A percentile compares a stretch with the other conserved stretches of the same genome.
These are phyloP conservation scores for Sciaenops ocellatus DNA, from an alignment of 2,797 vertebrate genomes.

Conservation along the genomic window DNA sequence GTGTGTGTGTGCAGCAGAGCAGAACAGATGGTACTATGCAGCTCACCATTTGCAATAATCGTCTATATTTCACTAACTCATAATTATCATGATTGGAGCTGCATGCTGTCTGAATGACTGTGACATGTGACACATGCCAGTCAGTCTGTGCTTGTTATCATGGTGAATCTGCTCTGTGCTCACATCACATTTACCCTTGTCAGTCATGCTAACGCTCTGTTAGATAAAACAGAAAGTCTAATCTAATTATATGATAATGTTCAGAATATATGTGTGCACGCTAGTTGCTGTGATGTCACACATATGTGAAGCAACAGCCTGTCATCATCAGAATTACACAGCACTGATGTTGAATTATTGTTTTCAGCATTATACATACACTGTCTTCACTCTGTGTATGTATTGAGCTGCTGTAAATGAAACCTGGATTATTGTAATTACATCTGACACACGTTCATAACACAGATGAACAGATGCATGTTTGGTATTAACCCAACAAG, in stretches of 20 bases:
- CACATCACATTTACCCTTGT: neutral
- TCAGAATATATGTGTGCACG: neutral
- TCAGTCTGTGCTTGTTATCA: slow-evolving; percentile 32
- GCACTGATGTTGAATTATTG: neutral
- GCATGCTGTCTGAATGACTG: slow-evolving; percentile 50
- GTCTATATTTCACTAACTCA: slow-evolving; percentile 72
- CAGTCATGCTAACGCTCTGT: neutral
- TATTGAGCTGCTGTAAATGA: slow-evolving; percentile 8
- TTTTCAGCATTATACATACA: neutral
- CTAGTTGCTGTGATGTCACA: neutral
- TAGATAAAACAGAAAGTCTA: neutral
- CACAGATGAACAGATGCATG: slow-evolving; percentile 26
- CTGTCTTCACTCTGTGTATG: neutral
- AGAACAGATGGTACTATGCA: slow-evolving; percentile 70
- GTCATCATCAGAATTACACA: neutral
- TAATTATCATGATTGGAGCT: slow-evolving; percentile 75
- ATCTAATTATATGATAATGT: neutral
- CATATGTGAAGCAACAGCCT: neutral
- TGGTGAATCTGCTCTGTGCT: slow-evolving; percentile 2
- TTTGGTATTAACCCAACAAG: slow-evolving; percentile 17
- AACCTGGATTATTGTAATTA: neutral
- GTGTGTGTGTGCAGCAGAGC: slow-evolving; percentile 38
- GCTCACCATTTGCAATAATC: slow-evolving; percentile 72
- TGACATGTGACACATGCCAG: slow-evolving; percentile 66
- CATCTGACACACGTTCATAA: slow-evolving; percentile 13